Evolutionary conservation across 2,888 invertebrate species (phyloP), one percentile per base, ranked within the genome.

Genomic region (Drosophila leonis): DNA sequence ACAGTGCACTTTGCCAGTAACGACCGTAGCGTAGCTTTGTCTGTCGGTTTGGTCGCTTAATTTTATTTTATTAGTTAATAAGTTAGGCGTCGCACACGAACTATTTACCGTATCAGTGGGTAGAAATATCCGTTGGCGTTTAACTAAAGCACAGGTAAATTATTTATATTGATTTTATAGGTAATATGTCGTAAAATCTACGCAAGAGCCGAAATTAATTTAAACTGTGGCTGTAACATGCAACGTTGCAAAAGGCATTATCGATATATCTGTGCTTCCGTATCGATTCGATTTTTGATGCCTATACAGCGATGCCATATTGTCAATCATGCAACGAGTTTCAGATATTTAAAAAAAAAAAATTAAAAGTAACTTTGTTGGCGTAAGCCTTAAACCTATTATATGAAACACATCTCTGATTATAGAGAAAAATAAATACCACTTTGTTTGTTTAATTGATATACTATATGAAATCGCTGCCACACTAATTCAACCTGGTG

Each of bases 11-110:
- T 86, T 70, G 51, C 33, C 60, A 46, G 37, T 55, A 49, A 82
- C 83, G 66, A 60, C 68, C 88, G 84, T 79, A 79, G 85, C 79
- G 73, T 79, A 84, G 88, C 84, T 84, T 84, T 84, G 84, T 89
- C 85, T 80, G 62, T 75, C 74, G 65, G 31, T 49, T 48, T 70
- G 49, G 61, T 57, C 63, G 65, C 55, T 29, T 65, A 59, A 29
- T 54, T 70, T 73, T 72, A 60, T 18, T 33, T 69, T 70, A 37
- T 51, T 46, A 39, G 5, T 62, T 31, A 31, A 20, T 35, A n/a
- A 2, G 31, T 46, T 52, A 39, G n/a, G 44, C 54, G n/a, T 8
- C 29, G 33, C 62, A 35, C 31, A 41, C 39, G 8, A 52, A 61
- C 39, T 41, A 13, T 15, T 61, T 37, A 35, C 7, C 13, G 10